Base-by-base conservation (phyloP, 2,888 invertebrate genomes). In the Nomada hirtipes region DNA sequence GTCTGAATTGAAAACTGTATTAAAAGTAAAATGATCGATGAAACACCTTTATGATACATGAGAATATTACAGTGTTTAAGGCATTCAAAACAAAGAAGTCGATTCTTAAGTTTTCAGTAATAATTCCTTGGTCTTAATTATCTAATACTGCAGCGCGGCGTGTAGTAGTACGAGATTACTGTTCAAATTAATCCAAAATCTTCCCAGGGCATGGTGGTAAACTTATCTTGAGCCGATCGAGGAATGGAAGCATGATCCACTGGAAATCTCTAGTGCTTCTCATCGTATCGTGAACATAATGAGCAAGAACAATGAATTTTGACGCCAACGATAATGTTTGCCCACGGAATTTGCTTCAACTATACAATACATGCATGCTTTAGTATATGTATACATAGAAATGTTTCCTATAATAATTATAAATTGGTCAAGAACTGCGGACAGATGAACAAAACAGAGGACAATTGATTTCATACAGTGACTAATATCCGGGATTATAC, bases 271-370 rank as follows among this genome's bases (percentile, higher is more conserved):
- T 61, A 73, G 82, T 83, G 65, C 68, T 76, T 81, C 68, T 44
- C 60, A 60, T 57, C 23, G 52, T 26, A 47, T 68, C 59, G 36
- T n/a, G 60, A 47, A 26, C 68, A 23, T n/a, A 42, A n/a, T 67
- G 79, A 50, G 18, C 73, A 60, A 70, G 76, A 78, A 88, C 81
- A 82, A 88, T 88, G 83, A 80, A 83, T 72, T 84, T 78, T 61
- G 65, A 60, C 65, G 64, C 65, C 57, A 75, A 23, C 67, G 76
- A 84, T 86, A 82, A 85, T 80, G 79, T 84, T 82, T 79, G 76
- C 63, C 75, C 74, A 80, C 77, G 85, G 82, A 76, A 76, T 71
- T 75, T 77, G 80, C 81, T 86, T 82, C 65, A 63, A 82, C 84
- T 87, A 78, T 4, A 29, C 29, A 0, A 36, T 36, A 29, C 29